Evolutionary conservation across 2,888 invertebrate species (phyloP), one percentile per base, ranked within the genome.

Genomic region (Cacoxenus indagator): DNA sequence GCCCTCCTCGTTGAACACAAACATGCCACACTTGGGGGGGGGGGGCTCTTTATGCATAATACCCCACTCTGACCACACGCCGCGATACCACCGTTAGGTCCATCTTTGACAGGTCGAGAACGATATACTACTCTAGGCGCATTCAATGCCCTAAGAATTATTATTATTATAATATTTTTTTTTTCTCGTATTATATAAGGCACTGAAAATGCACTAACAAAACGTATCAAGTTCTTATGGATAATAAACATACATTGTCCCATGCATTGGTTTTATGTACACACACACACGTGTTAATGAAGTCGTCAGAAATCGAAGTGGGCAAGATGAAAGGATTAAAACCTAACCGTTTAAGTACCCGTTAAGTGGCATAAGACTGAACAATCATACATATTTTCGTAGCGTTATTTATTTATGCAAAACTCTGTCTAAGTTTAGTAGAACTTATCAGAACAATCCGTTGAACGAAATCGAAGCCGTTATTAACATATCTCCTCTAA

Each of bases 291-390:
- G 37, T 11, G 5, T 37, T 37, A 37, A 8, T 11, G 8, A 37
- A 37, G 37, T 37, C 14, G 14, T 11, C n/a, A 11, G 37, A 37
- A 2, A 37, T 11, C 2, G 37, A 31, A 31, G 31, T 31, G 31
- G 31, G 0, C 1, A 31, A n/a, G n/a, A n/a, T 31, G 9, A 9
- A 31, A 31, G 31, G 9, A 9, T 31, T 31, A 1, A 31, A 31
- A 9, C 31, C 9, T 57, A 57, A 57, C 55, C 55, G 14, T 14
- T 57, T 14, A 61, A 29, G 61, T 24, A 9, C 22, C 19, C 61
- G 29, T 31, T 31, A 31, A 37, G 37, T 45, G 61, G 61, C 45
- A 62, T 45, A 62, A 62, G 61, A 62, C 61, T 62, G 61, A 62
- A 24, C n/a, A 57, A 57, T 26, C 26, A 57, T 51, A 51, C 51